Evolutionary conservation across 2,888 invertebrate species (phyloP).

Genomic region (Cylloceria caligata): DNA sequence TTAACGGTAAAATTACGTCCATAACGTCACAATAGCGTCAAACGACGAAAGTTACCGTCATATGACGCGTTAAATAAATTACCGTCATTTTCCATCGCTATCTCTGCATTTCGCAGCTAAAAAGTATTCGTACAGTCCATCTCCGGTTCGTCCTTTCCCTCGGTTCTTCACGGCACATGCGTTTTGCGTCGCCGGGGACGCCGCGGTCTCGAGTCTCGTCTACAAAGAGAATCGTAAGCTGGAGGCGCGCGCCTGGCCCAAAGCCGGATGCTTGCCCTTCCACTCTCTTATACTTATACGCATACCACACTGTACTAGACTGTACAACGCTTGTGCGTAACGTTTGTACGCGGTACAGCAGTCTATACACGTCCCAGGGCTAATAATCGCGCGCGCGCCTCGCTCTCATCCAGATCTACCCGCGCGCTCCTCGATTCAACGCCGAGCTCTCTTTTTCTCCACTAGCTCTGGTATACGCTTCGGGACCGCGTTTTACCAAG

Average conservation of each 20-base stretch:
- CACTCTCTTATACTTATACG: conserved; percentile 12
- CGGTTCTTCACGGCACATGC: conserved; percentile 32
- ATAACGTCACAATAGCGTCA: no score
- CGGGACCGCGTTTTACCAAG: conserved; percentile 39
- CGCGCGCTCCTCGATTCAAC: conserved; percentile 24
- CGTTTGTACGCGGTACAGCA: not conserved
- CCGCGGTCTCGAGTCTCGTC: conserved; percentile 44
- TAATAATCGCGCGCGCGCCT: conserved; percentile 77
- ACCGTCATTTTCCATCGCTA: no score
- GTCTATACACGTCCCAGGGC: conserved; percentile 42
- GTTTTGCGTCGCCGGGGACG: conserved; percentile 13
- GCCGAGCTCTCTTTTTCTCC: conserved; percentile 11
- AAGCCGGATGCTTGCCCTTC: conserved; percentile 64
- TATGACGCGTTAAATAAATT: no score
- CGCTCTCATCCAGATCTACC: conserved; percentile 52
- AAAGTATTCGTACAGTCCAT: conserved; percentile 9
- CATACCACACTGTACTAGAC: not conserved
- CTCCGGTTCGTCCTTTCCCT: conserved; percentile 14
- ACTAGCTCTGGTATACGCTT: not conserved
- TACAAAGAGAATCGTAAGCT: conserved; percentile 47
- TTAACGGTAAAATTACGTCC: no score
- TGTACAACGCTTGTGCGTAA: conserved; percentile 21
- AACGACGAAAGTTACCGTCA: no score
- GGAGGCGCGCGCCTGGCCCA: conserved; percentile 46
- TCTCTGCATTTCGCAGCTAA: conserved; percentile 11